Evolutionary conservation across 2,797 vertebrate genomes (phyloP).

Genomic region (Danio choprae): DNA sequence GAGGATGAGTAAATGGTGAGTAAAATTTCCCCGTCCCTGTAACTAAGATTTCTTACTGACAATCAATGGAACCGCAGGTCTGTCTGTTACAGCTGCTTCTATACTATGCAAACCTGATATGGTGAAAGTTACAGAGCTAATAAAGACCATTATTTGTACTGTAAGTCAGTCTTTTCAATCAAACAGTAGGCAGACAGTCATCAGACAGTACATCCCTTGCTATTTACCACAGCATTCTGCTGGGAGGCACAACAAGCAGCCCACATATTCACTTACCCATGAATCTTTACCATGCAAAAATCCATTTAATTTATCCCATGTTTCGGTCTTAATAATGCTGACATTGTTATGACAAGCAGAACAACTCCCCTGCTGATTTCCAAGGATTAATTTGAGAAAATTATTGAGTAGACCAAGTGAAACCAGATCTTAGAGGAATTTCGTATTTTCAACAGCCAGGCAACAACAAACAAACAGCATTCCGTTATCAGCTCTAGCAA

Average conservation of each 20-base stretch:
- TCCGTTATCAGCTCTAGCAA: background rate
- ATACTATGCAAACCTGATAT: background rate
- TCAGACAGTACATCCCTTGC: background rate
- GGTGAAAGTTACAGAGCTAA: background rate
- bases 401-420: slow-evolving; percentile 25
- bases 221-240: background rate
- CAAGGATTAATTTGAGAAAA: slow-evolving; percentile 26
- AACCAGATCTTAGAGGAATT: slow-evolving; percentile 34
- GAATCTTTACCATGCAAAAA: slow-evolving; percentile 12
- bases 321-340: slow-evolving; percentile 31
- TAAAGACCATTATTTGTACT: background rate
- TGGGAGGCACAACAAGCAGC: slow-evolving; percentile 28
- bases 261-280: slow-evolving; percentile 11
- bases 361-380: slow-evolving; percentile 43
- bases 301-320: slow-evolving; percentile 16
- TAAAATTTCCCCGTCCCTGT: no score
- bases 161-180: background rate
- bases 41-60: no score
- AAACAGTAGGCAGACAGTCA: background rate
- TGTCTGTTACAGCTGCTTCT: background rate
- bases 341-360: slow-evolving; percentile 36
- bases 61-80: slow-evolving; percentile 4
- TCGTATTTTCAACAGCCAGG: slow-evolving; percentile 26
- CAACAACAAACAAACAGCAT: slow-evolving; percentile 37
- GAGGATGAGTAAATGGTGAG: no score